Evolutionary conservation across 2,113 vertebrate genomes (phyloP).

Genomic region (Gambusia affinis): DNA sequence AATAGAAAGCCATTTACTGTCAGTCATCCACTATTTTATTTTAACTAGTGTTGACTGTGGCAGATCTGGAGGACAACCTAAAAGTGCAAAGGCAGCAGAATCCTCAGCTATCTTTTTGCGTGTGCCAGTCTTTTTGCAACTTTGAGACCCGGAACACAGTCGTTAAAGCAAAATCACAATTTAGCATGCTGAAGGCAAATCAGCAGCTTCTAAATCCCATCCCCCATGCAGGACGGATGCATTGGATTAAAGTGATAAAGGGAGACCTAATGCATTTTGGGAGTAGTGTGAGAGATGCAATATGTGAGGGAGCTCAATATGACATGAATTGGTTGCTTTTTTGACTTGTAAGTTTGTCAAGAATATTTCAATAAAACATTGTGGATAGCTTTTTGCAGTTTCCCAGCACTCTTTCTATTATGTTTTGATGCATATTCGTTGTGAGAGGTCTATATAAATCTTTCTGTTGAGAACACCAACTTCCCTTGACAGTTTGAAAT

Average conservation of each 20-base stretch:
- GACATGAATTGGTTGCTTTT: constrained; percentile 64
- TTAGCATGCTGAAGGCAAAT: constrained; percentile 67
- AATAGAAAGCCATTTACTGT: constrained; percentile 43
- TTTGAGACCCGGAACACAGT: constrained; percentile 33
- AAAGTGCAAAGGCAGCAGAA: constrained; percentile 46
- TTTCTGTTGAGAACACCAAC: constrained; percentile 31
- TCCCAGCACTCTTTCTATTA: constrained; percentile 18
- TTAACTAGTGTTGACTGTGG: not conserved
- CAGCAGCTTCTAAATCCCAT: constrained; percentile 63
- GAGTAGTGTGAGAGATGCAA: constrained; percentile 39
- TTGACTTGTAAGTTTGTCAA: constrained; percentile 62
- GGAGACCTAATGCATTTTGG: constrained; percentile 57
- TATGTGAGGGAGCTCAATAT: constrained; percentile 57
- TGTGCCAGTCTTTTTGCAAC: constrained; percentile 21
- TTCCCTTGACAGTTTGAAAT: constrained; percentile 49
- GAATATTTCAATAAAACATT: constrained; percentile 44
- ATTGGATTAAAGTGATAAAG: constrained; percentile 71
- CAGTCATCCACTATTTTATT: constrained; percentile 37
- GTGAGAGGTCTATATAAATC: constrained; percentile 39
- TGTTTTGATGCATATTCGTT: constrained; percentile 36
- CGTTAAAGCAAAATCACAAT: constrained; percentile 44
- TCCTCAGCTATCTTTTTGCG: constrained; percentile 37
- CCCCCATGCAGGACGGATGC: constrained; percentile 55
- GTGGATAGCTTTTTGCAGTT: constrained; percentile 47
- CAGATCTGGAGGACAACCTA: constrained; percentile 22